Conservation (phyloP, 64 coral and sea anemone species). For the Orbicella faveolata region DNA sequence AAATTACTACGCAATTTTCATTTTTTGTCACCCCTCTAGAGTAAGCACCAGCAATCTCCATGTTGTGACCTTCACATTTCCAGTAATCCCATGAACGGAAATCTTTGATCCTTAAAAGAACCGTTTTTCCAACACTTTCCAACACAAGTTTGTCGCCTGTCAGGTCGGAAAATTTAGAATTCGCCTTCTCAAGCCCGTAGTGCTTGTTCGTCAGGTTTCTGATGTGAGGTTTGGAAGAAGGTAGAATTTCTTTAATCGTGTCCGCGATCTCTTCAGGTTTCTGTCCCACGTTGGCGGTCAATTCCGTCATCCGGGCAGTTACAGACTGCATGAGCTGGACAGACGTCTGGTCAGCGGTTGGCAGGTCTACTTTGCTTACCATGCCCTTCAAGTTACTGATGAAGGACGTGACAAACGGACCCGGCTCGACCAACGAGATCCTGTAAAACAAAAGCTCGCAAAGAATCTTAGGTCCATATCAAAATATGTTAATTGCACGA, state of each 20-base stretch:
- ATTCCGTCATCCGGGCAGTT: constrained; percentile 5
- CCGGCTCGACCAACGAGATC: constrained; percentile 63
- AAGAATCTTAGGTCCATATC: too few relatives aligned
- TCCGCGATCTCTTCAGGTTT: constrained; percentile 60
- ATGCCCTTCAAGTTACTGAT: constrained; percentile 13
- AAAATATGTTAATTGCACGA: too few relatives aligned
- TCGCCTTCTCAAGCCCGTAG: constrained; percentile 35
- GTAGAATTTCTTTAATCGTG: constrained; percentile 53
- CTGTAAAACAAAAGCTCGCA: neutral
- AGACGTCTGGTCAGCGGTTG: constrained; percentile 56
- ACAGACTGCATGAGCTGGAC: constrained; percentile 44
- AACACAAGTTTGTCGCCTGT: constrained; percentile 52
- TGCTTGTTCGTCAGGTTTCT: constrained; percentile 60
- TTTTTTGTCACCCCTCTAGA: too few relatives aligned
- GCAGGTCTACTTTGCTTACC: constrained; percentile 53
- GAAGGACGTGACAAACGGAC: constrained; percentile 49
- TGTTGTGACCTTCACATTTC: too few relatives aligned
- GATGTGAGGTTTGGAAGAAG: constrained; percentile 44
- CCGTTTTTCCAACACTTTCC: constrained; percentile 1
- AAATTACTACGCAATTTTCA: too few relatives aligned
- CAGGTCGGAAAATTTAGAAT: constrained; percentile 52
- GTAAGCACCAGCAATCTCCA: too few relatives aligned
- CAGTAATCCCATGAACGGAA: too few relatives aligned
- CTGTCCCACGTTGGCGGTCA: constrained; percentile 32
- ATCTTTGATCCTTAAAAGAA: neutral